phyloP scores from a whole-genome alignment of 1,140 invertebrate species.

The Episyrphus balteatus region DNA sequence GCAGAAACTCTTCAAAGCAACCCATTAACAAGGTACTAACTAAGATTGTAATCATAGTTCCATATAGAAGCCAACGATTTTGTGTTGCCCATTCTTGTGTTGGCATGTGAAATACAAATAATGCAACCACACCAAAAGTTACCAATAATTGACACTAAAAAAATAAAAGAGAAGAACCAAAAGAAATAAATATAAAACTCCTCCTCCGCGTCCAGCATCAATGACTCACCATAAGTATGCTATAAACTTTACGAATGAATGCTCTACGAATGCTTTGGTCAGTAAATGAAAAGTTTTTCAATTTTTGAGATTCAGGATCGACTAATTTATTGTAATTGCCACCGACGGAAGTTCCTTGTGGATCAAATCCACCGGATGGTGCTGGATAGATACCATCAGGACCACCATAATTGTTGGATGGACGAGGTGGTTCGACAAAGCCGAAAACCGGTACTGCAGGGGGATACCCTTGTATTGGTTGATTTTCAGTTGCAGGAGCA shows the following conservation, averaged over 20 bases:
- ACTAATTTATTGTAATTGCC: slow-evolving; percentile 22
- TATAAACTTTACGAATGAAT: slow-evolving; percentile 60
- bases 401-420: too few species aligned
- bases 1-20: slow-evolving; percentile 73
- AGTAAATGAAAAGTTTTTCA: slow-evolving; percentile 41
- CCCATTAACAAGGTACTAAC: slow-evolving; percentile 74
- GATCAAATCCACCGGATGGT: too few species aligned
- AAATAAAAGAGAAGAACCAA: slow-evolving; percentile 1
- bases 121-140: slow-evolving; percentile 63
- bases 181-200: not conserved
- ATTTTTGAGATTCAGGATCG: slow-evolving; percentile 27
- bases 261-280: slow-evolving; percentile 60
- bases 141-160: slow-evolving; percentile 69
- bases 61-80: slow-evolving; percentile 40
- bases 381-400: too few species aligned
- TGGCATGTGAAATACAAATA: slow-evolving; percentile 61
- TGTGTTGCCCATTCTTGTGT: slow-evolving; percentile 41
- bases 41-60: slow-evolving; percentile 58
- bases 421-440: too few species aligned
- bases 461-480: too few species aligned
- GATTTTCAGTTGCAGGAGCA: too few species aligned
- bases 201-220: too few species aligned
- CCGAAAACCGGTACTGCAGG: too few species aligned
- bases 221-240: slow-evolving; percentile 28
- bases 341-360: slow-evolving; percentile 16